A percentile compares a stretch with the other conserved stretches of the same genome.
These are phyloP conservation scores for Sphaeridia pumilis DNA, from an alignment of 2,888 invertebrate genomes.

Conservation along the genomic window DNA sequence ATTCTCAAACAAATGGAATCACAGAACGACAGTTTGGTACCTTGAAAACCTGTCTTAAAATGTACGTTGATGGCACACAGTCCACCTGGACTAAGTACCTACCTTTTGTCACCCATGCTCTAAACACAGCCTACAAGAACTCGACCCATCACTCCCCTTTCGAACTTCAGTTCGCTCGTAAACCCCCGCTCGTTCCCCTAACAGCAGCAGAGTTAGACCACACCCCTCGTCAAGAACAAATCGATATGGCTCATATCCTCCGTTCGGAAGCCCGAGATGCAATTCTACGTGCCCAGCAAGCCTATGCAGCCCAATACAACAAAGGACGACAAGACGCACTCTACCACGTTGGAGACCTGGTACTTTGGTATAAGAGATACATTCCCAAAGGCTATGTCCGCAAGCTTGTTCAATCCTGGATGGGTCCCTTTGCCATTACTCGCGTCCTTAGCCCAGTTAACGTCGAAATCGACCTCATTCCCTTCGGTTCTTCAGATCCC, in stretches of 20 bases:
- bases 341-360: background rate
- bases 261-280: background rate
- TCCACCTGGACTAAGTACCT: background rate
- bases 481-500: background rate
- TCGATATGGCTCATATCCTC: background rate
- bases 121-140: background rate
- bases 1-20: too few relatives aligned
- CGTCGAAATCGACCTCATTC: background rate
- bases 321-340: background rate
- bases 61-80: too few relatives aligned
- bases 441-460: background rate
- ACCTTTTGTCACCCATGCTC: background rate
- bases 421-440: background rate
- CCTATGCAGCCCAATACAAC: background rate
- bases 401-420: background rate
- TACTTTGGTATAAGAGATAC: background rate
- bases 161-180: background rate
- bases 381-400: background rate
- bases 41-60: background rate
- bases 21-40: background rate
- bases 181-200: background rate
- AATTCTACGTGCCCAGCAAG: background rate
- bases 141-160: conserved; percentile 1
- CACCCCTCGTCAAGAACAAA: background rate
- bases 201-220: background rate